Evolutionary conservation across 1,140 invertebrate species (phyloP), one percentile per base, ranked within the genome.

Genomic region (Conus ventricosus): DNA sequence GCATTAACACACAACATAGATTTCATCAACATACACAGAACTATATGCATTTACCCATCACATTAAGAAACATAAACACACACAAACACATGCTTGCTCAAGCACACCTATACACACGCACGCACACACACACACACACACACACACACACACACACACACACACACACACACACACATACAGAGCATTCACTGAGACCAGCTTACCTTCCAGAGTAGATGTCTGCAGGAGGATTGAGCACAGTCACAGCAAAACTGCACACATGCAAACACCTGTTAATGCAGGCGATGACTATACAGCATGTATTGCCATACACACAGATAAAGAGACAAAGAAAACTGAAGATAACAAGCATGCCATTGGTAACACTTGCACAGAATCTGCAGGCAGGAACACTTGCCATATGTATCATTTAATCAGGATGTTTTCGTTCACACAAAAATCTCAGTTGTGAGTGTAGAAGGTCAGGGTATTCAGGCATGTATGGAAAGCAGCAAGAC

Each of bases 161-260:
- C 76, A 78, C 76, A 78, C 76, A 78, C 76, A 78, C 76, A 78
- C 76, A 78, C 76, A 78, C 76, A 51, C 51, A 71, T 7, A 80
- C 78, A 39, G 11, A 51, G 11, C 8, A 81, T 27, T n/a, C 17
- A 71, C 67, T 2, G 7, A 23, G 23, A 71, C 17, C n/a, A 55
- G 53, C 91, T 90, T 89, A 94, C 94, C 90, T 93, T 87, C 90
- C 91, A 75, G 90, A 87, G 67, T 92, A 89, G 53, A 94, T 88
- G 39, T 92, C 92, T 87, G 63, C 27, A 53, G 90, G 54, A 82
- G 94, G 93, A 90, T 92, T 94, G 27, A 94, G 87, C 51, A 94
- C 90, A 54, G 90, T 89, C 80, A 93, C 90, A 83, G 94, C 93
- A 92, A 94, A 93, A 90, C 94, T 94, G 92, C 54, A 91, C 91